Evolutionary conservation across 2,797 vertebrate genomes (phyloP).

Genomic region (Micromesistius poutassou): DNA sequence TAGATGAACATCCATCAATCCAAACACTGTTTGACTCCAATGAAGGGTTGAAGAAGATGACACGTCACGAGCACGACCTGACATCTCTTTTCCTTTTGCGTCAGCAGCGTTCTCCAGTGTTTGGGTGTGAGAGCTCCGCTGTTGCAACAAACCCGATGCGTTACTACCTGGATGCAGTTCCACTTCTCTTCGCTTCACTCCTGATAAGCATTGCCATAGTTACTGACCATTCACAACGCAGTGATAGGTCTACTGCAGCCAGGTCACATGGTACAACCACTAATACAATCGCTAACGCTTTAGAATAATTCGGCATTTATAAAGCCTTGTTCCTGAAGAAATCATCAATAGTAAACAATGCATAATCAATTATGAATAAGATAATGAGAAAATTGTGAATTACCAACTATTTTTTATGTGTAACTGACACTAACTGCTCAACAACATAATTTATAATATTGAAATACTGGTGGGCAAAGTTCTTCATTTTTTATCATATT

Average conservation of each 20-base stretch:
- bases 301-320: too few relatives aligned
- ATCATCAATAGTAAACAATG: too few relatives aligned
- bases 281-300: not conserved
- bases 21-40: conserved; percentile 45
- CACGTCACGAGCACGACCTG: conserved; percentile 34
- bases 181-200: conserved; percentile 71
- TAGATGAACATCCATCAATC: too few relatives aligned
- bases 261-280: not conserved
- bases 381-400: too few relatives aligned
- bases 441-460: too few relatives aligned
- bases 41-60: conserved; percentile 46
- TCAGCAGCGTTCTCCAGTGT: conserved; percentile 41
- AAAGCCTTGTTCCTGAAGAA: too few relatives aligned
- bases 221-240: conserved; percentile 43
- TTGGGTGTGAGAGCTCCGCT: conserved; percentile 55
- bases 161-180: conserved; percentile 72
- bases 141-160: conserved; percentile 68
- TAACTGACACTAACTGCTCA: too few relatives aligned
- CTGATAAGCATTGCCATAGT: conserved; percentile 70
- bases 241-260: conserved; percentile 7
- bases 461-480: too few relatives aligned
- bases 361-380: too few relatives aligned
- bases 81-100: conserved; percentile 52
- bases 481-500: too few relatives aligned
- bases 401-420: too few relatives aligned